Percentiles rank a stretch among this genome's conserved stretches.
These are phyloP conservation scores for Channallabes apus DNA, from an alignment of 2,797 vertebrate species.

Conservation along the genomic window DNA sequence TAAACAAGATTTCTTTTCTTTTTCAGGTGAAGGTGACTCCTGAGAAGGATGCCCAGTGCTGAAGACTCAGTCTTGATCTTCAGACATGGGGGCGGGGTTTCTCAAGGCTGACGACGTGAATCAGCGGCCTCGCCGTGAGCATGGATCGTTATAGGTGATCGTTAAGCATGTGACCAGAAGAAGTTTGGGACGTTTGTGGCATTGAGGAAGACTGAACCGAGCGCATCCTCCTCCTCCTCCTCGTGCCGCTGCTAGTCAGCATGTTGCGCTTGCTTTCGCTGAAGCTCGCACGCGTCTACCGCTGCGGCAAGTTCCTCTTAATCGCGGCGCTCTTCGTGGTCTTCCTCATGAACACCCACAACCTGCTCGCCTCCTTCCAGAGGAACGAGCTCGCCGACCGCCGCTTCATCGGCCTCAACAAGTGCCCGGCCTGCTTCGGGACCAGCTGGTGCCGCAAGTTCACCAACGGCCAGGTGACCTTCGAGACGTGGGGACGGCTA, in stretches of 20 bases:
- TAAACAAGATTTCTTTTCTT: slow-evolving; percentile 18
- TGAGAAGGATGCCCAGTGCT: slow-evolving; percentile 1
- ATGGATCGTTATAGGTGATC: slow-evolving; percentile 43
- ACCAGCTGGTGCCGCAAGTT: slow-evolving; percentile 99
- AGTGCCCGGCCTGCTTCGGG: slow-evolving; percentile 98
- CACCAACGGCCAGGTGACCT: slow-evolving; percentile 95
- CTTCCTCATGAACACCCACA: slow-evolving; percentile 95
- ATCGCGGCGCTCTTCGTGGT: slow-evolving; percentile 89
- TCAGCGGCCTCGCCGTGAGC: background rate
- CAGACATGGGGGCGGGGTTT: slow-evolving; percentile 39
- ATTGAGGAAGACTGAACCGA: slow-evolving; percentile 43
- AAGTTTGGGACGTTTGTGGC: slow-evolving; percentile 15
- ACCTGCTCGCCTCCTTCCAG: slow-evolving; percentile 95
- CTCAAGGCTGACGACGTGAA: slow-evolving; percentile 3
- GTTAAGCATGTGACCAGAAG: slow-evolving; percentile 13
- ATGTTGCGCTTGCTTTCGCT: slow-evolving; percentile 93
- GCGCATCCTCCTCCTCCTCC: slow-evolving; percentile 13
- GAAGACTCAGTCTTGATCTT: background rate
- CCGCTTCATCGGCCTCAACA: slow-evolving; percentile 97
- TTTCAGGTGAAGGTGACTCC: slow-evolving; percentile 33
- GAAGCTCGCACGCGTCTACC: slow-evolving; percentile 93
- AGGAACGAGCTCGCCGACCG: slow-evolving; percentile 96
- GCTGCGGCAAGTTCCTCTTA: slow-evolving; percentile 93
- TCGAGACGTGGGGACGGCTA: slow-evolving; percentile 95
- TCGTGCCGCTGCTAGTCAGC: slow-evolving; percentile 68